These are phyloP conservation scores for Hydrozoanthus gracilis DNA, from an alignment of 92 coral and sea anemone species.

Conservation along the genomic window DNA sequence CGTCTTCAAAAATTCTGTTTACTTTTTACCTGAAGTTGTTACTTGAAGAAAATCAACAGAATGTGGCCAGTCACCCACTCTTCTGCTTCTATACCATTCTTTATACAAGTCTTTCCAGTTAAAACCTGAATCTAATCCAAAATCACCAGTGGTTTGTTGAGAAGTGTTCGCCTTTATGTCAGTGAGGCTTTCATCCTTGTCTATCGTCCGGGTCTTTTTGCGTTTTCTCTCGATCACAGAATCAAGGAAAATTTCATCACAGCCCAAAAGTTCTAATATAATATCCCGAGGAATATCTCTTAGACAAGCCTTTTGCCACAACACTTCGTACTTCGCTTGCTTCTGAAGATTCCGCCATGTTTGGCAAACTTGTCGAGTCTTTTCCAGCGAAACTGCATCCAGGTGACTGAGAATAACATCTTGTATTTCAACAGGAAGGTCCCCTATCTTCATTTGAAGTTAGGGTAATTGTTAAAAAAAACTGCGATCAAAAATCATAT, in stretches of 20 bases:
- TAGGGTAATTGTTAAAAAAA: not conserved
- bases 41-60: conserved; percentile 20
- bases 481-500: not conserved
- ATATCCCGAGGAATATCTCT: conserved; percentile 69
- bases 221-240: conserved; percentile 14
- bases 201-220: not conserved
- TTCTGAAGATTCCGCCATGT: conserved; percentile 77
- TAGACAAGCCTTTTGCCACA: conserved; percentile 80
- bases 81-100: conserved; percentile 82
- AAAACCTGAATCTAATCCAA: not conserved
- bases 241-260: not conserved
- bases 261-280: conserved; percentile 73
- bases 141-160: not conserved
- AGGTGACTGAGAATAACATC: conserved; percentile 73
- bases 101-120: conserved; percentile 80
- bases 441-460: conserved; percentile 37
- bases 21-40: not conserved
- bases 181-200: not conserved
- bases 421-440: conserved; percentile 77
- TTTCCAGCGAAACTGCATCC: conserved; percentile 88
- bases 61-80: conserved; percentile 85
- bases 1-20: not conserved
- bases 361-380: conserved; percentile 85
- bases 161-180: not conserved
- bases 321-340: conserved; percentile 57